Evolutionary conservation across 2,113 vertebrate species (phyloP).

Genomic region (human (Homo sapiens)): GRCh38 chr5:59190001-59190500

Average conservation of each 20-base stretch:
- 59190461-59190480: neutral
- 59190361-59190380: neutral
- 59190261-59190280: neutral
- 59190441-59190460: neutral
- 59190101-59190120: neutral
- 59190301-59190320: neutral
- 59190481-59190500: neutral
- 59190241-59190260: neutral
- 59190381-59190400: constrained; percentile 24
- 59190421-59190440: neutral
- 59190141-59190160: neutral
- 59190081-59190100: neutral
- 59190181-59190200: neutral
- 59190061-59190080: neutral
- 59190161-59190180: neutral
- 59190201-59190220: neutral
- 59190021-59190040: neutral
- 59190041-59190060: neutral
- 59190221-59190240: neutral
- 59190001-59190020: neutral
- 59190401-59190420: neutral
- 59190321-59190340: neutral
- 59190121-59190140: neutral
- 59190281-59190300: neutral
- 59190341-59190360: neutral